Conservation (phyloP, 2,888 invertebrate species). For the Brachynemurus nebulosus region DNA sequence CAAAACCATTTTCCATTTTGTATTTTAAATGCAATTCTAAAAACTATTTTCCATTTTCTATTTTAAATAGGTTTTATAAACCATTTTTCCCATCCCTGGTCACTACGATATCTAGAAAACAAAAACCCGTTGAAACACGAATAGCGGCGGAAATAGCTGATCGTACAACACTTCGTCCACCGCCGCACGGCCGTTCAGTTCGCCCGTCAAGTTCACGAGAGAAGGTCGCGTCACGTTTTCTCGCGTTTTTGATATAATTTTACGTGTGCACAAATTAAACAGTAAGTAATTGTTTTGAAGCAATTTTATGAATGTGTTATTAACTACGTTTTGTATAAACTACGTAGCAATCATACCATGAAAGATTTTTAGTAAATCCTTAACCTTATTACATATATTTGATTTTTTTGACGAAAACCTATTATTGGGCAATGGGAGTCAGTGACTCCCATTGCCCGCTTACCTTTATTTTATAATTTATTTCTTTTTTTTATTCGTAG, state of each 20-base stretch:
- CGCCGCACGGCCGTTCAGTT: background rate
- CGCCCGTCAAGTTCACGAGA: background rate
- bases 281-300: background rate
- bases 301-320: too few relatives aligned
- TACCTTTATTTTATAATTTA: background rate
- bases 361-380: background rate
- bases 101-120: too few relatives aligned
- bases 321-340: too few relatives aligned
- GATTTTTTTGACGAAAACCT: background rate
- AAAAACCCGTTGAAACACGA: too few relatives aligned
- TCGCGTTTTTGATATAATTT: background rate
- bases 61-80: too few relatives aligned
- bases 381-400: background rate
- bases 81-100: too few relatives aligned
- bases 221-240: background rate
- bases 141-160: too few relatives aligned
- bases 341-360: background rate
- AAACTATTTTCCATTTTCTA: too few relatives aligned
- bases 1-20: too few relatives aligned
- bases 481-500: background rate
- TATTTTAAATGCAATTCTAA: too few relatives aligned
- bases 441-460: background rate
- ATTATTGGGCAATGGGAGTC: background rate
- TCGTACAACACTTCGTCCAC: too few relatives aligned
- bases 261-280: background rate